phyloP scores from a whole-genome alignment of 2,113 vertebrate species.

The Corythornis cristatus region DNA sequence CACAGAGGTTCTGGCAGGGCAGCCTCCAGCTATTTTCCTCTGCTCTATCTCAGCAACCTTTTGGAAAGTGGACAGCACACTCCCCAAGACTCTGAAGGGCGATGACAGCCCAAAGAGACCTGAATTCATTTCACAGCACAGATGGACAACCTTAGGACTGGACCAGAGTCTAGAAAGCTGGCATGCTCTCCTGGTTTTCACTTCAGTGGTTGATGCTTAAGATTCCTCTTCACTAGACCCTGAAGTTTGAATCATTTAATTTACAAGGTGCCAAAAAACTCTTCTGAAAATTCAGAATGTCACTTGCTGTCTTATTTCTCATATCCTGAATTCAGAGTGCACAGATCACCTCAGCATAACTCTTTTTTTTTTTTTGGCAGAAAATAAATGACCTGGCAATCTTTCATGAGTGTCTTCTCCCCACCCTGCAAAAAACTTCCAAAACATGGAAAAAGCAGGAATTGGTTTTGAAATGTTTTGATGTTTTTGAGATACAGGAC shows the following conservation, averaged over 20 bases:
- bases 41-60: background rate
- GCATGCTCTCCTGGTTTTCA: background rate
- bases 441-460: background rate
- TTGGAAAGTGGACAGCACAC: background rate
- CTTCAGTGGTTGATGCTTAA: background rate
- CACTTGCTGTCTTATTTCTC: background rate
- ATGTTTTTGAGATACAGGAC: background rate
- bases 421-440: accelerated
- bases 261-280: background rate
- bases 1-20: background rate
- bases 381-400: background rate
- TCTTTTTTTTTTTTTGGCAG: background rate
- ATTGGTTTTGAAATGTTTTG: background rate
- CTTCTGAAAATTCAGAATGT: background rate
- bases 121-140: background rate
- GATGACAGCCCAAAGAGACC: background rate
- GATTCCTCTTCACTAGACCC: background rate
- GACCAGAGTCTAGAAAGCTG: background rate
- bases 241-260: conserved; percentile 1
- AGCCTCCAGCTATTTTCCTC: background rate
- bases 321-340: background rate
- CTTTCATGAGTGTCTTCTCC: background rate
- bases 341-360: background rate
- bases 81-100: background rate
- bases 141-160: background rate